Evolutionary conservation across 2,113 vertebrate species (phyloP), one percentile per base, ranked within the genome.

Genomic region (Anguilla japonica): DNA sequence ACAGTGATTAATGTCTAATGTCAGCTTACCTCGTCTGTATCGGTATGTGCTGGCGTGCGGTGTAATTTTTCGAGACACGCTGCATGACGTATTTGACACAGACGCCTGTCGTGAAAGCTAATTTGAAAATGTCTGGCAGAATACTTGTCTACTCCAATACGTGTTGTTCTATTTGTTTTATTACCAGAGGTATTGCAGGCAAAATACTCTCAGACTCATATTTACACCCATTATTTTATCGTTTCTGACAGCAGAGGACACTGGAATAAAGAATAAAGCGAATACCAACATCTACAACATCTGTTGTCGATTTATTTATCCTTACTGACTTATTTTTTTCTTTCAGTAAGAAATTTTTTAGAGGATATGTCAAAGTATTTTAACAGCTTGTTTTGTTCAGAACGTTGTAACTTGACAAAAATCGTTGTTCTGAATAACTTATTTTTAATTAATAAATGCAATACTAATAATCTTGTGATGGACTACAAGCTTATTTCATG

Each of bases 1-100:
- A 86, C 84, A 41, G 63, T 81, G 84, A 86, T 86, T 86, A 86
- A 86, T 86, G 79, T 41, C 79, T 22, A 79, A 63, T 60, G 79
- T 53, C 40, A 56, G 40, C 79, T 86, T 39, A 29, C 50, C 78
- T 43, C 9, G 79, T 29, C 41, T 5, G 78, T 81, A 39, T 86
- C 84, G 60, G 79, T 86, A 81, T 50, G 14, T 0, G 34, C 78
- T 81, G 39, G 81, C 84, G 41, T 16, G 56, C 56, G 22, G 78
- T 60, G 53, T 85, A 81, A 85, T 81, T 81, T 80, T 20, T 14
- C 9, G 39, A 41, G 79, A 13, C 3, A 56, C 40, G 60, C 26
- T 29, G 81, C 79, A 67, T 63, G 85, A 53, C 29, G 79, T 14
- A 29, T 41, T 60, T 5, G 40, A 29, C 57, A 63, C n/a, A 86